Conservation (phyloP, 2,113 vertebrate species). For the Otus sunia region DNA sequence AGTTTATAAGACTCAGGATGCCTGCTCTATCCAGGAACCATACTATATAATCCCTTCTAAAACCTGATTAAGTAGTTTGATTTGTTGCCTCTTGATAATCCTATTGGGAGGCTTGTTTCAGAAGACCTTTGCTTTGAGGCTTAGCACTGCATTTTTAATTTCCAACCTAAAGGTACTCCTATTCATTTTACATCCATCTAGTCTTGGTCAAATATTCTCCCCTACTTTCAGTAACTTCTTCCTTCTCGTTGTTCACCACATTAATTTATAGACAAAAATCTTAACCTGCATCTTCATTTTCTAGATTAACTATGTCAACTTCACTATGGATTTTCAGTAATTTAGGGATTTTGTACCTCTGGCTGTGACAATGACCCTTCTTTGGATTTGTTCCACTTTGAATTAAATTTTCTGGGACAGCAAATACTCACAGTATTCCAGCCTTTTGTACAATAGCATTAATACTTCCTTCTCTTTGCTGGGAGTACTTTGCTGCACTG, state of each 20-base stretch:
- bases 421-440: background rate
- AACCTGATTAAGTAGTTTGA: conserved; percentile 13
- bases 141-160: background rate
- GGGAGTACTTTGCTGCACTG: background rate
- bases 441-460: background rate
- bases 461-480: background rate
- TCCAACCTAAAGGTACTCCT: background rate
- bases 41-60: background rate
- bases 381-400: background rate
- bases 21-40: background rate
- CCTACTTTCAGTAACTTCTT: background rate
- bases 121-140: conserved; percentile 5
- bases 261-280: background rate
- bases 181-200: background rate
- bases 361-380: background rate
- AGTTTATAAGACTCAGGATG: background rate
- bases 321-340: background rate
- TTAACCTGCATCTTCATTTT: background rate
- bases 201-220: background rate
- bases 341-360: background rate
- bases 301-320: background rate
- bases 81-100: conserved; percentile 3
- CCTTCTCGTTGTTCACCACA: background rate
- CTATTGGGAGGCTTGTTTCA: background rate
- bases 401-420: background rate